A percentile compares a stretch with the other conserved stretches of the same genome.
Evolutionary conservation across 2,113 vertebrate genomes (phyloP).

Genomic region (Prinia subflava): DNA sequence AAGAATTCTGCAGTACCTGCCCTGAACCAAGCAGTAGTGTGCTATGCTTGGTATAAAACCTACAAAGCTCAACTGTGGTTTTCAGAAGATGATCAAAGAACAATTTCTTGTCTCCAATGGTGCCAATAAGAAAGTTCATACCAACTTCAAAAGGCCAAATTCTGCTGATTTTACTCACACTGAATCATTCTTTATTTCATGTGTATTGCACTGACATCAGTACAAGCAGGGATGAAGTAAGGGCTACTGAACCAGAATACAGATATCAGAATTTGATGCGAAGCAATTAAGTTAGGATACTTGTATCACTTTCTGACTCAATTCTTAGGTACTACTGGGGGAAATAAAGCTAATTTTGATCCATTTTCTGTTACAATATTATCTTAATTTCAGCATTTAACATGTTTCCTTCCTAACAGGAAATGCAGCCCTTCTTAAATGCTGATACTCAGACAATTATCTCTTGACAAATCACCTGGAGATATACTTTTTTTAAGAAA

Average conservation of each 20-base stretch:
- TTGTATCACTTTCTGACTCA: not conserved
- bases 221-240: slow-evolving; percentile 9
- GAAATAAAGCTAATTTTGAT: not conserved
- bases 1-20: not conserved
- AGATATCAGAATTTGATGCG: not conserved
- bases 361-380: slow-evolving; percentile 37
- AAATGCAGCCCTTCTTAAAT: slow-evolving; percentile 21
- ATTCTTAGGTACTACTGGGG: not conserved
- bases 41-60: not conserved
- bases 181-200: not conserved
- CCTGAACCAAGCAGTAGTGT: not conserved
- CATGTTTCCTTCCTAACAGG: slow-evolving; percentile 46
- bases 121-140: not conserved
- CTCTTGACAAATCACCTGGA: slow-evolving; percentile 52
- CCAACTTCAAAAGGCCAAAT: slow-evolving; percentile 30
- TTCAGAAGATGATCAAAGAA: slow-evolving; percentile 10
- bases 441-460: slow-evolving; percentile 24
- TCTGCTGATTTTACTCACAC: not conserved
- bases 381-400: slow-evolving; percentile 30
- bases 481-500: slow-evolving; percentile 3
- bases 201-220: not conserved
- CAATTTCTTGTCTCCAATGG: not conserved
- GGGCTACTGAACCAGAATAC: not conserved
- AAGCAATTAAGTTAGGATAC: slow-evolving; percentile 6
- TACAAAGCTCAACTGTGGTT: not conserved